Conservation (phyloP, 2,888 invertebrate species). For the Malthinus flaveolus region DNA sequence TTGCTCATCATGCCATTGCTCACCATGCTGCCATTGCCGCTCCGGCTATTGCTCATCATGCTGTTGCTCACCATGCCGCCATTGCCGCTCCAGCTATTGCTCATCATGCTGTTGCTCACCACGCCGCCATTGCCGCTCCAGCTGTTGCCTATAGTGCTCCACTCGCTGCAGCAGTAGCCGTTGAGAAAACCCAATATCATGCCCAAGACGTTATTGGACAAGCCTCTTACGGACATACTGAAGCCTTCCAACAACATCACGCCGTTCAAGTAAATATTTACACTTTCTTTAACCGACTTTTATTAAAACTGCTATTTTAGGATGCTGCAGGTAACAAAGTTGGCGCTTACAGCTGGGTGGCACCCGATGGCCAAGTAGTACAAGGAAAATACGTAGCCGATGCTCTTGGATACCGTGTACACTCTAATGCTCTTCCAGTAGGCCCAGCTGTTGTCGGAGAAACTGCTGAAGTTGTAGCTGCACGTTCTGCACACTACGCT, state of each 20-base stretch:
- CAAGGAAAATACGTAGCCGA: constrained; percentile 55
- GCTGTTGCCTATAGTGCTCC: constrained; percentile 32
- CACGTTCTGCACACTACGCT: constrained; percentile 53
- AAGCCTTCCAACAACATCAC: constrained; percentile 50
- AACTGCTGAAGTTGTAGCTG: constrained; percentile 51
- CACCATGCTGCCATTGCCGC: constrained; percentile 10
- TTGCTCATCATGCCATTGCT: constrained; percentile 41
- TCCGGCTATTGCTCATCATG: constrained; percentile 2
- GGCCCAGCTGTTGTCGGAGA: constrained; percentile 46
- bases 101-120: neutral
- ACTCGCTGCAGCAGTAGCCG: constrained; percentile 36
- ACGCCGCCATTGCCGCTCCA: constrained; percentile 39
- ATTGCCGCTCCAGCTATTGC: constrained; percentile 36
- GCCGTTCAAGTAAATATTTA: constrained; percentile 44
- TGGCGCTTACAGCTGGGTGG: constrained; percentile 55
- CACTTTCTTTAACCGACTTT: too few species aligned
- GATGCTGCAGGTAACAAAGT: constrained; percentile 53
- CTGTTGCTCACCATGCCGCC: constrained; percentile 33
- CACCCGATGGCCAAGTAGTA: constrained; percentile 54
- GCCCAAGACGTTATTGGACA: constrained; percentile 53
- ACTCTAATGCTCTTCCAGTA: constrained; percentile 54
- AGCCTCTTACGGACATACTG: constrained; percentile 51
- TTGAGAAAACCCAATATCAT: constrained; percentile 51
- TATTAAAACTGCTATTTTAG: constrained; percentile 23
- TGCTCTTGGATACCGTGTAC: constrained; percentile 52